Evolutionary conservation across 2,888 invertebrate genomes (phyloP), one percentile per base, ranked within the genome.

Genomic region (Troides oblongomaculatus): DNA sequence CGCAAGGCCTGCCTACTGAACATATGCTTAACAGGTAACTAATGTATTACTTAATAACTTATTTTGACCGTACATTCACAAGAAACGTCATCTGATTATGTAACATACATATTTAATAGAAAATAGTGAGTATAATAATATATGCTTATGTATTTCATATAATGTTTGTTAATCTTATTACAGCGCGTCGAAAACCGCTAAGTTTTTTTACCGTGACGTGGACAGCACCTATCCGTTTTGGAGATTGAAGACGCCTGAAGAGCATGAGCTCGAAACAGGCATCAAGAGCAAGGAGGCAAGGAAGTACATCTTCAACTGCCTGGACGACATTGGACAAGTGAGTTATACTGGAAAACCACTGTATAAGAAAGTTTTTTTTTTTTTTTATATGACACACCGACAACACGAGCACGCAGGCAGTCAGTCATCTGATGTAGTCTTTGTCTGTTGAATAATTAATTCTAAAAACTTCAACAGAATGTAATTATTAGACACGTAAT

Each of bases 211-310:
- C 91, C 95, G 99, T 72, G 99, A 99, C 89, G 96, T 97, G 93
- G 97, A 98, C 88, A 97, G 98, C 79, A 96, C 96, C 25, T 96
- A 97, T 87, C 96, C 97, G 65, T 96, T 97, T 90, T 97, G 97
- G 97, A 92, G 96, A 78, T 89, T 96, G 72, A 96, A 99, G 95
- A 98, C 98, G 36, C 98, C 99, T 30, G 99, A 99, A 87, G 99
- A 99, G 88, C 98, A 99, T 88, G 99, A 99, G 91, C 95, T 96
- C 18, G 99, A 99, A 93, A 99, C 99, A 63, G 97, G 97, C 74
- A 98, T 99, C 80, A 99, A 99, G 93, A 99, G 99, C 75, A 99
- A 99, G 93, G 99, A 99, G 93, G 99, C 99, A 6, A 93, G 99
- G 81, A 99, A 99, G 90, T 99, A 99, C 89, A 99, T 99, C 81